phyloP scores from a whole-genome alignment of 2,113 vertebrate genomes.

The Catharus fuscescens region DNA sequence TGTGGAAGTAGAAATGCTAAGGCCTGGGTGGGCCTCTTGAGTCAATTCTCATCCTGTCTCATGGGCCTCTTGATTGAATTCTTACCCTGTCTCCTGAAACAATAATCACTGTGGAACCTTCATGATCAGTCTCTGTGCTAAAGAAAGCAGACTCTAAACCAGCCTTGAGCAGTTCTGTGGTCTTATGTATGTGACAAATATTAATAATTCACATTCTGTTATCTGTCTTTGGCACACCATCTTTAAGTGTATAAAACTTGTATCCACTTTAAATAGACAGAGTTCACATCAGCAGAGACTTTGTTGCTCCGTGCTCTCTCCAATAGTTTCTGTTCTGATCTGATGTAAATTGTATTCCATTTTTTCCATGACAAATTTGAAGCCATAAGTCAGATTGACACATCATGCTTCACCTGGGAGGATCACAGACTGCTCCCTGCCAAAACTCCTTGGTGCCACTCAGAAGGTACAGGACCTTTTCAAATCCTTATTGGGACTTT shows the following conservation, averaged over 20 bases:
- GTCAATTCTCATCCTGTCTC: neutral
- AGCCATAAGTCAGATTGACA: neutral
- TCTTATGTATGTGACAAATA: neutral
- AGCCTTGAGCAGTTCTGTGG: neutral
- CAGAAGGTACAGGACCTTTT: neutral
- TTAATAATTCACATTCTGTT: neutral
- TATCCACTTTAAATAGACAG: neutral
- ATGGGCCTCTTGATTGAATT: neutral
- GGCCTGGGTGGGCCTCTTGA: neutral
- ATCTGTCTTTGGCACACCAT: neutral
- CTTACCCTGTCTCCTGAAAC: neutral
- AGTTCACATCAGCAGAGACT: neutral
- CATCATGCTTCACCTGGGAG: neutral
- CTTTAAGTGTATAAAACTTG: neutral
- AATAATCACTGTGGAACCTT: neutral
- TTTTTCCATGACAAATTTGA: neutral
- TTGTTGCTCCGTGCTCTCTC: neutral
- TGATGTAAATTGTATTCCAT: neutral
- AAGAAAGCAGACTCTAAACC: neutral
- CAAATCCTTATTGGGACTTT: neutral
- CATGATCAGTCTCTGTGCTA: neutral
- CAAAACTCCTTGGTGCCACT: neutral
- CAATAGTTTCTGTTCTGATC: neutral
- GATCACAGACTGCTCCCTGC: neutral
- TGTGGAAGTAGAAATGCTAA: neutral